Conservation (phyloP, 2,113 vertebrate genomes). For the Mus musculus region GRCm39 chr17:3555001-3555500, state of each 20-base stretch:
- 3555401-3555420: no score
- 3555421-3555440: not conserved
- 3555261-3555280: no score
- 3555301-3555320: not conserved
- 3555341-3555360: not conserved
- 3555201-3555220: no score
- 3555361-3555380: no score
- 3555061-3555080: not conserved
- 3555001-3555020: not conserved
- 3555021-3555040: rapidly evolving
- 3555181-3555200: not conserved
- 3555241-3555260: rapidly evolving
- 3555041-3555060: constrained; percentile 12
- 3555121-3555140: not conserved
- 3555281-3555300: not conserved
- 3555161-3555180: not conserved
- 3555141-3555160: not conserved
- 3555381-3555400: no score
- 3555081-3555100: constrained; percentile 12
- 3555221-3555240: not conserved
- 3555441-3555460: not conserved
- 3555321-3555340: not conserved
- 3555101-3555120: not conserved
- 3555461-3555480: not conserved
- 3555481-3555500: not conserved